Evolutionary conservation across 2,888 invertebrate species (phyloP).

Genomic region (Dolichomitus sp.): DNA sequence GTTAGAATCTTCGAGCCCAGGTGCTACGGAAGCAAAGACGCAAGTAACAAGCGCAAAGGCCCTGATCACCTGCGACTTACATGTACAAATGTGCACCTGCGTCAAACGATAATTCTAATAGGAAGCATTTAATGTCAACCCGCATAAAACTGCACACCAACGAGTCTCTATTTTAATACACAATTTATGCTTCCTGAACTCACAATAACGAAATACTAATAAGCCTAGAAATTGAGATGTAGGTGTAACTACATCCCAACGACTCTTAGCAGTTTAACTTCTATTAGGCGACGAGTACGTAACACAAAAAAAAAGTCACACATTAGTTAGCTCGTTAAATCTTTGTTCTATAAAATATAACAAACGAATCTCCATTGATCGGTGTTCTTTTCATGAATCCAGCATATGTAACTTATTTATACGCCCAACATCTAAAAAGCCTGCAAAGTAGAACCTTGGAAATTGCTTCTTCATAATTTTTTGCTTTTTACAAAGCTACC

Average conservation of each 20-base stretch:
- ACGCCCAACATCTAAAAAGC: too few relatives aligned
- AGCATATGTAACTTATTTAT: too few relatives aligned
- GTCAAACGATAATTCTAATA: constrained; percentile 24
- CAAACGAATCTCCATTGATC: too few relatives aligned
- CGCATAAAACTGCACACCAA: constrained; percentile 19
- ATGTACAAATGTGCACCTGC: constrained; percentile 58
- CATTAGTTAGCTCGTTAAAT: constrained; percentile 49
- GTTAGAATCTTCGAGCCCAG: constrained; percentile 67
- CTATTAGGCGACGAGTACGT: background rate
- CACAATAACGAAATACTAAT: background rate
- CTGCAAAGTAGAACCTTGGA: too few relatives aligned
- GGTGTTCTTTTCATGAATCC: too few relatives aligned
- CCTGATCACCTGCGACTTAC: constrained; percentile 75
- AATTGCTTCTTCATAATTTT: too few relatives aligned
- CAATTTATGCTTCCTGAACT: background rate
- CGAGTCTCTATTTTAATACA: constrained; percentile 2
- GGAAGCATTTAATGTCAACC: constrained; percentile 26
- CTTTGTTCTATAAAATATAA: too few relatives aligned
- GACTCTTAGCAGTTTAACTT: constrained; percentile 32
- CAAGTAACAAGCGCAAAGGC: constrained; percentile 64
- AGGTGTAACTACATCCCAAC: constrained; percentile 26
- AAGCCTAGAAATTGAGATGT: constrained; percentile 6
- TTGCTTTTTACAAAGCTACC: too few relatives aligned
- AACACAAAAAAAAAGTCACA: background rate
- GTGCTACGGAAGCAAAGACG: constrained; percentile 75